Percentiles rank a stretch among this genome's conserved stretches.
phyloP scores from a whole-genome alignment of 2,888 invertebrate genomes.

The Melitaea athalia region DNA sequence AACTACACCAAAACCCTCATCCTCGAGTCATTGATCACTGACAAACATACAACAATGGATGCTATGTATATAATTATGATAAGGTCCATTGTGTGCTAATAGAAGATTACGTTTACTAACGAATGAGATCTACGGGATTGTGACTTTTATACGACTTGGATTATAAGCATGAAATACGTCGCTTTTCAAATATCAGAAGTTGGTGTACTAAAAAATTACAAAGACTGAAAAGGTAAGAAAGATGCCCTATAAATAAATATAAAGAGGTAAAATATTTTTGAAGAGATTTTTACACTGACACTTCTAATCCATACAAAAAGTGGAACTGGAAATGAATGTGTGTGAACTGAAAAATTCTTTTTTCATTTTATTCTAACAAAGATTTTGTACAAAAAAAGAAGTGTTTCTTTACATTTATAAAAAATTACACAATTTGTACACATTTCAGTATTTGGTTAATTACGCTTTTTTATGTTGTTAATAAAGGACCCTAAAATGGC shows the following conservation, averaged over 20 bases:
- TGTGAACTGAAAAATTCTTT: too few relatives aligned
- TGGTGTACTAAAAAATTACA: neutral
- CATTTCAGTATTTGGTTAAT: too few relatives aligned
- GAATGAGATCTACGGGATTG: neutral
- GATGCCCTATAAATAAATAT: too few relatives aligned
- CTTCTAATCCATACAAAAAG: too few relatives aligned
- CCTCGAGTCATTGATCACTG: constrained; percentile 20
- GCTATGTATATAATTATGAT: constrained; percentile 12
- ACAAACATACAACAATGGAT: constrained; percentile 25
- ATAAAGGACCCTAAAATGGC: constrained; percentile 9
- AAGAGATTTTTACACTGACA: too few relatives aligned
- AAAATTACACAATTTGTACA: too few relatives aligned
- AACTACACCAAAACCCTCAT: too few relatives aligned
- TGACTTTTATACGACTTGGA: neutral
- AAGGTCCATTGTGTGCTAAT: constrained; percentile 36
- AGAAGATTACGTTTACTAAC: constrained; percentile 25
- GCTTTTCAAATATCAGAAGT: neutral
- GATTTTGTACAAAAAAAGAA: too few relatives aligned
- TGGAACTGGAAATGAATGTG: too few relatives aligned
- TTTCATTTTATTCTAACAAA: too few relatives aligned
- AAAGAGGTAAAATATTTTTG: too few relatives aligned
- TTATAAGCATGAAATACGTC: neutral
- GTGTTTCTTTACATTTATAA: neutral
- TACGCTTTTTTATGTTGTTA: neutral
- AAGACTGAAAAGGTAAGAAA: neutral